phyloP scores from a whole-genome alignment of 1,140 invertebrate species.

The Orius insidiosus region DNA sequence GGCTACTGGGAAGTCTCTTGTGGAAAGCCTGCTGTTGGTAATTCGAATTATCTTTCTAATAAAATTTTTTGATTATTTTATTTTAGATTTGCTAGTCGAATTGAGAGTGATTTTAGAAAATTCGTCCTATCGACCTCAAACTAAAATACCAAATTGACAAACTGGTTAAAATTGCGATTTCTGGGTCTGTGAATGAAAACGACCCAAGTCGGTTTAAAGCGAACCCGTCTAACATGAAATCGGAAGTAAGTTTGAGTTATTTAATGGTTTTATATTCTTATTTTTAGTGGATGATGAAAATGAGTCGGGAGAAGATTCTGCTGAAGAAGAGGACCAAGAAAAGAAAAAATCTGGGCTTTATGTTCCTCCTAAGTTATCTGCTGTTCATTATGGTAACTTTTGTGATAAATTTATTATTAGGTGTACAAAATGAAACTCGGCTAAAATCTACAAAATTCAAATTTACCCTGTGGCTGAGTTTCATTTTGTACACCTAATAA shows the following conservation, averaged over 20 bases:
- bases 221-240: conserved; percentile 37
- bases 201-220: conserved; percentile 68
- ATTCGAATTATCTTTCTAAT: conserved; percentile 14
- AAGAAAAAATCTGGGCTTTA: conserved; percentile 54
- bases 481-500: no score
- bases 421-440: no score
- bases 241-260: conserved; percentile 6
- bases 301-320: conserved; percentile 34
- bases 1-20: conserved; percentile 62
- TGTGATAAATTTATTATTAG: no score
- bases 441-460: no score
- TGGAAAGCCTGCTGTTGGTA: conserved; percentile 55
- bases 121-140: conserved; percentile 87
- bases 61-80: conserved; percentile 10
- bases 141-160: conserved; percentile 97
- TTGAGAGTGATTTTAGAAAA: conserved; percentile 84
- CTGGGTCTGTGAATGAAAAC: conserved; percentile 45
- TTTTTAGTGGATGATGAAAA: conserved; percentile 25
- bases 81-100: conserved; percentile 61
- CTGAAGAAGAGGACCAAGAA: conserved; percentile 30
- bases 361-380: conserved; percentile 74
- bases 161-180: conserved; percentile 66
- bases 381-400: conserved; percentile 68
- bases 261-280: no score
- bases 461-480: no score